Evolutionary conservation across 1,140 invertebrate species (phyloP), one percentile per base, ranked within the genome.

Genomic region (Meteorus sp.): DNA sequence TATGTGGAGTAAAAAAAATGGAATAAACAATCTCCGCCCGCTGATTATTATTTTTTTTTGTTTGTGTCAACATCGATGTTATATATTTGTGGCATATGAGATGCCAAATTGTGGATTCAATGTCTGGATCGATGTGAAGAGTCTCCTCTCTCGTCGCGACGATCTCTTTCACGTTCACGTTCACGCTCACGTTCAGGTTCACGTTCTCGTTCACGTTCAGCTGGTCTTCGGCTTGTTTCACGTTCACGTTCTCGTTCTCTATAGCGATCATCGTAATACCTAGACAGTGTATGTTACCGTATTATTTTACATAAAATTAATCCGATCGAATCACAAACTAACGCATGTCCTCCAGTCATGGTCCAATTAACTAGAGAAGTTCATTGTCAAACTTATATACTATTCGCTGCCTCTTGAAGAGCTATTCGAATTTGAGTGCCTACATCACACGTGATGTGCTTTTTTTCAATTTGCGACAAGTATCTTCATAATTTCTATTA

Each of bases 221-320:
- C 70, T 67, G 74, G 75, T 68, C 76, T 70, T 54, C 78, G 70
- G 60, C 71, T 76, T 53, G 76, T 60, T 63, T 78, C 77, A 60
- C 77, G 73, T 55, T 81, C 79, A 56, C 82, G 74, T 66, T 82
- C 82, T 60, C 81, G 82, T 70, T 90, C 88, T 67, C 89, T 84
- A 81, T 91, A 91, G 61, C 90, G 82, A 75, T 91, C 89, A 64
- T 91, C 89, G 81, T 92, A 91, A 82, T 91, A 92, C 61, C 89
- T 81, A 77, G 70, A 77, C 73, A 78, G 66, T 67, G 72, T 63
- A 78, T 64, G 64, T 67, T 66, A 72, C 63, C 67, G 64, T 63
- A 72, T 73, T 74, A 72, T 70, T 67, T 72, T 70, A 69, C 50
- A 69, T 60, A 65, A 64, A 68, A 62, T 59, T 27, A 56, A 44